A percentile compares a stretch with the other conserved stretches of the same genome.
Evolutionary conservation across 92 coral and sea anemone species (phyloP).

Genomic region (Palythoa grandis): DNA sequence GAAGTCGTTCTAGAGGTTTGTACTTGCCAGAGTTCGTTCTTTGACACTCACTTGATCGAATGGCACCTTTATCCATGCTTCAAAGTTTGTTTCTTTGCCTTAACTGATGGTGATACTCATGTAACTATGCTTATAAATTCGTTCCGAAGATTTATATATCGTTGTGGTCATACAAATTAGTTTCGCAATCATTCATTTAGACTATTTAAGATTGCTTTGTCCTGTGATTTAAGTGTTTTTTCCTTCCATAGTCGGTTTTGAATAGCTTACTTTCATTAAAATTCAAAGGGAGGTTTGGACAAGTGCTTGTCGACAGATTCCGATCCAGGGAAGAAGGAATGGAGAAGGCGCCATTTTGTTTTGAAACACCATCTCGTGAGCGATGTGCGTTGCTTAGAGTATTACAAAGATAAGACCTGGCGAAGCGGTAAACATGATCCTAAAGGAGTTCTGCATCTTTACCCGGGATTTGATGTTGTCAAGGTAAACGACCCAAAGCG

Average conservation of each 20-base stretch:
- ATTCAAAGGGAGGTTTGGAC: conserved; percentile 80
- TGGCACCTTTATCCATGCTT: not conserved
- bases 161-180: not conserved
- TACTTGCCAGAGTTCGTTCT: not conserved
- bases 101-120: not conserved
- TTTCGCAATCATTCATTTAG: conserved; percentile 15
- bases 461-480: conserved; percentile 85
- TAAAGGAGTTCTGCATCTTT: conserved; percentile 86
- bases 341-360: conserved; percentile 95
- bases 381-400: conserved; percentile 82
- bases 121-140: not conserved
- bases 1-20: conserved; percentile 41
- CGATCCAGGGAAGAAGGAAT: conserved; percentile 85
- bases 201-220: not conserved
- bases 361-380: conserved; percentile 85
- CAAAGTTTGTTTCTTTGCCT: not conserved
- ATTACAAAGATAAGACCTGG: conserved; percentile 75
- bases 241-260: not conserved
- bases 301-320: conserved; percentile 74
- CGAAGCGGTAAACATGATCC: conserved; percentile 88
- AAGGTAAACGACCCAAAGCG: conserved; percentile 79
- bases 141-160: not conserved
- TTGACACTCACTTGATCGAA: not conserved
- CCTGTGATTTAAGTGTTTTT: not conserved
- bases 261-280: not conserved